Conservation (phyloP, 1,140 invertebrate genomes). For the Diuraphis noxia region DNA sequence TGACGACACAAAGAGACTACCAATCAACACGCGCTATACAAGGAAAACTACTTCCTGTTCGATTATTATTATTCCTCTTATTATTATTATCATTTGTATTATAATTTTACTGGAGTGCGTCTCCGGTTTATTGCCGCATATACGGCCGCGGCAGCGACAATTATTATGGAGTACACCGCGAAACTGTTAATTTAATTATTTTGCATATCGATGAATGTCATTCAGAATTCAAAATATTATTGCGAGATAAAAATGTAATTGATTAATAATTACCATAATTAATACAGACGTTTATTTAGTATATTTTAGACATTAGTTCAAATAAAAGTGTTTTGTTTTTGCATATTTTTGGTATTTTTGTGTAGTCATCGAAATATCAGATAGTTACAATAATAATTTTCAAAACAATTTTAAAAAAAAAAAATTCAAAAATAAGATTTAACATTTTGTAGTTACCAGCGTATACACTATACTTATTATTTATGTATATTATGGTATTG, state of each 20-base stretch:
- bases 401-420: too few species aligned
- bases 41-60: neutral
- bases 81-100: constrained; percentile 10
- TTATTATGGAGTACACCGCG: neutral
- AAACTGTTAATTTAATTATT: neutral
- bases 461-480: too few species aligned
- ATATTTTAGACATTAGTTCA: neutral
- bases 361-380: too few species aligned
- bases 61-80: neutral
- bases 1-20: neutral
- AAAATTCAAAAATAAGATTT: too few species aligned
- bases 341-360: neutral
- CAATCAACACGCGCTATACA: neutral
- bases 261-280: neutral
- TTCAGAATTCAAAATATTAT: neutral
- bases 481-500: too few species aligned
- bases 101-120: neutral
- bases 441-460: neutral
- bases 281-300: neutral
- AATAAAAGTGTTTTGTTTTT: neutral
- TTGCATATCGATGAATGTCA: neutral
- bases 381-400: neutral
- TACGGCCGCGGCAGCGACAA: neutral
- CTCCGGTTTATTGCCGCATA: neutral
- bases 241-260: neutral